phyloP scores from a whole-genome alignment of 1,140 invertebrate genomes.

The Brachionus asplanchnoidis region DNA sequence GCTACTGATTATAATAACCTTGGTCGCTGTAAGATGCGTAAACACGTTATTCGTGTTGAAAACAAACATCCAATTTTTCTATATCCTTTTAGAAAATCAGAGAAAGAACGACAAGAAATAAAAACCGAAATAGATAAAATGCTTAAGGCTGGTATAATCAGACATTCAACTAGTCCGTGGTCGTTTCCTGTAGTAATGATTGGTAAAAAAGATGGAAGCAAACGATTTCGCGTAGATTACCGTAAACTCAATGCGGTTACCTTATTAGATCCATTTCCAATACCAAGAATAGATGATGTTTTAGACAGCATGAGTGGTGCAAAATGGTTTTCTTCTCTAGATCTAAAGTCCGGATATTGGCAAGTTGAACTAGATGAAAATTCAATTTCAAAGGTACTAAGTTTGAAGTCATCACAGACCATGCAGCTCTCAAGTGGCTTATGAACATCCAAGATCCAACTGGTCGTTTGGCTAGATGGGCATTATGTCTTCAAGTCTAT shows the following conservation, averaged over 20 bases:
- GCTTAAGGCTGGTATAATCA: neutral
- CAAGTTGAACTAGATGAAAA: too few species aligned
- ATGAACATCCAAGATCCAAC: too few species aligned
- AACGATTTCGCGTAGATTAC: too few species aligned
- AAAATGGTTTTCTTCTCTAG: conserved; percentile 6
- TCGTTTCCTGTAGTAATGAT: neutral
- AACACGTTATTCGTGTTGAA: neutral
- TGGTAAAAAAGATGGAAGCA: neutral
- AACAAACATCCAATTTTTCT: neutral
- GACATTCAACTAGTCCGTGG: too few species aligned
- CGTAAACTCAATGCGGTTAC: neutral
- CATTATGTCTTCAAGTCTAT: too few species aligned
- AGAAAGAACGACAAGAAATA: neutral
- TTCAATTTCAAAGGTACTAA: neutral
- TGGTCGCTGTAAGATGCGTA: too few species aligned
- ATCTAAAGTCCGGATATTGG: conserved; percentile 19
- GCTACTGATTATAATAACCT: too few species aligned
- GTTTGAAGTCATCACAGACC: too few species aligned
- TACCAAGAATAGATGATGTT: conserved; percentile 14
- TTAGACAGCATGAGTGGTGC: neutral
- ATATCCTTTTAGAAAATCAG: neutral
- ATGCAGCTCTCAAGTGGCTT: too few species aligned
- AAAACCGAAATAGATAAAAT: neutral
- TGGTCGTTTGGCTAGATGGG: neutral
- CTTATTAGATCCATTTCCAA: neutral